Evolutionary conservation across 1,140 invertebrate species (phyloP), one percentile per base, ranked within the genome.

Genomic region (Papilio dardanus): DNA sequence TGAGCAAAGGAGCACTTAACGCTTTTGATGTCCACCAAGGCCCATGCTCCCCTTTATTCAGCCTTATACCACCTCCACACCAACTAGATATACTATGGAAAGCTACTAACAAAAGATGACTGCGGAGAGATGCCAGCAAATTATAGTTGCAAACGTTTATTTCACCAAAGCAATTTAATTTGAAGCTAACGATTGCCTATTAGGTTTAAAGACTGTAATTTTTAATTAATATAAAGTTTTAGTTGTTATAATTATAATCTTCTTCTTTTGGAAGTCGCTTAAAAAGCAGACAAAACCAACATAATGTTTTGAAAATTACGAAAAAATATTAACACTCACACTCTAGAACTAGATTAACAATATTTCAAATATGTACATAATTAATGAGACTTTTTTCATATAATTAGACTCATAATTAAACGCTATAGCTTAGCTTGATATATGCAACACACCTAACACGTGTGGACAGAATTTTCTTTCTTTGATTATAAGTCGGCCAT

Each of bases 1-100:
- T 92, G 90, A 92, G 86, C 88, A 88, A 88, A 87, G 85, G 79
- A 88, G 88, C 90, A 92, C 90, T 92, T 92, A 92, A 91, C 90
- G 91, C 91, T 92, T 86, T 92, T 92, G 88, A 92, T 91, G 90
- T 92, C 90, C 86, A 83, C 81, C 82, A 83, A 79, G 81, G 40
- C 77, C 65, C 76, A 58, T 31, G 79, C 83, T 82, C 87, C 87
- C 85, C 84, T 81, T 81, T 82, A 84, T 83, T 86, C 80, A 58
- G 71, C 35, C 67, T 81, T 54, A 79, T 21, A 78, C 4, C 69
- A 24, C 46, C 50, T 74, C 21, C 69, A 74, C 77, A 79, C 75
- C 68, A 30, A 42, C 42, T 31, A 69, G 28, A 67, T 71, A 74
- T 21, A 42, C 74, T 77, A 76, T 21, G 46, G 28, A 68, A 21